Base-by-base conservation (phyloP, 37 sponge, comb jelly and placozoan genomes). In the Ephydatia muelleri region DNA sequence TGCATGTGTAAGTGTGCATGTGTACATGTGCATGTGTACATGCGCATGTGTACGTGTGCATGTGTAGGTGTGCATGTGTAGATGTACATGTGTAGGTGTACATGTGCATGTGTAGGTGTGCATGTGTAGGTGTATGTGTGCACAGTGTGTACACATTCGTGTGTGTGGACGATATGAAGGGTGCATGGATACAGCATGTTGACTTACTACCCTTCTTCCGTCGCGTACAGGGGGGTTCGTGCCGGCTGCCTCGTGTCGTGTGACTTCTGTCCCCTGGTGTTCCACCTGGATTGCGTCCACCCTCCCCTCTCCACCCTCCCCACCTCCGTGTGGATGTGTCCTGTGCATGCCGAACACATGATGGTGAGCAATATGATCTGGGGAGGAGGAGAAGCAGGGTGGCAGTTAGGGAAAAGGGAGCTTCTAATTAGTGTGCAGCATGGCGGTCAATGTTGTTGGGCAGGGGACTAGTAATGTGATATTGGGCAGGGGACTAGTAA, bases 261-360 rank as follows among this genome's bases (percentile, higher is more conserved):
- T 80, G 86, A 92, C 64, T 97, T 93, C 87, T 97, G 97, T 79
- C 97, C 97, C 23, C 89, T 97, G 70, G 71, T 80, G 16, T 97
- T 90, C 75, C 97, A 97, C 74, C 83, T 97, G 76, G 92, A 94
- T 77, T 97, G 97, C 78, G 70, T 97, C 49, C 82, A 90, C 38
- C 97, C 97, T 31, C 97, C 97, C 23, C 76, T 93, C 23, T 92
- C 97, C 66, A 80, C 80, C 22, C 72, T 76, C 28, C 97, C 97
- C n/a, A 43, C 88, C 19, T 36, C 91, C 2, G 75, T 81, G 33
- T 97, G 97, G 97, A 97, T 97, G 97, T 97, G 97, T 38, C 97
- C 97, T 21, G 39, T 75, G 1, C 97, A 97, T 77, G 86, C 94
- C 21, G 83, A 97, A 31, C 83, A 89, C 47, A 65, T 35, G 35